Conservation (phyloP, 2,113 vertebrate species). For the Cepphus grylle region DNA sequence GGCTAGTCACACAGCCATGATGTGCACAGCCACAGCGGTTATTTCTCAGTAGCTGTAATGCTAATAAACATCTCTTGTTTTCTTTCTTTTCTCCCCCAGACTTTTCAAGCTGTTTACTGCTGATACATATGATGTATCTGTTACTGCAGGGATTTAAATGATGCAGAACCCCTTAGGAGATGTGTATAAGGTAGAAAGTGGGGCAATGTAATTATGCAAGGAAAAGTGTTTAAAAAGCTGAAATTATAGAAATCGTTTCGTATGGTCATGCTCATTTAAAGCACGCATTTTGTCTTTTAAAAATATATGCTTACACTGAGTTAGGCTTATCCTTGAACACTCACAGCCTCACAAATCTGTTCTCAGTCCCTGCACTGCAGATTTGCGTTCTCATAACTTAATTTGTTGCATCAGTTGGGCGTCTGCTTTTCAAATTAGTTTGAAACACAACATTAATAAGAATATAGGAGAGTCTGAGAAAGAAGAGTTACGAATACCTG, state of each 20-base stretch:
- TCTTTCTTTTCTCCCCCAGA: neutral
- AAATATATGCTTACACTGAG: neutral
- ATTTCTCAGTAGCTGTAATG: neutral
- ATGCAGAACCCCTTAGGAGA: neutral
- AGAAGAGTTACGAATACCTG: neutral
- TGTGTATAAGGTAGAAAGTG: neutral
- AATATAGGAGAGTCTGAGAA: neutral
- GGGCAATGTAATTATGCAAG: neutral
- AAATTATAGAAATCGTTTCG: neutral
- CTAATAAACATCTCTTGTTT: neutral
- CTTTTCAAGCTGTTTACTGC: neutral
- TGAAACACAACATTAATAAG: neutral
- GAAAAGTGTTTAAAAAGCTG: neutral
- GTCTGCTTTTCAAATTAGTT: conserved; percentile 20
- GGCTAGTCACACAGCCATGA: neutral
- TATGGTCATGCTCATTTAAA: neutral
- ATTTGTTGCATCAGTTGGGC: conserved; percentile 11
- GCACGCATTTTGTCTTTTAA: neutral
- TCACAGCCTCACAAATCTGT: neutral
- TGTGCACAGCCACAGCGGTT: neutral
- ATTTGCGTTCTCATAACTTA: neutral
- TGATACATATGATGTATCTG: neutral
- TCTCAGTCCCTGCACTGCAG: neutral
- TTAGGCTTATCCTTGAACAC: neutral
- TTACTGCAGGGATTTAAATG: neutral